Conservation (phyloP, 2,113 vertebrate species). For the Gila orcuttii region DNA sequence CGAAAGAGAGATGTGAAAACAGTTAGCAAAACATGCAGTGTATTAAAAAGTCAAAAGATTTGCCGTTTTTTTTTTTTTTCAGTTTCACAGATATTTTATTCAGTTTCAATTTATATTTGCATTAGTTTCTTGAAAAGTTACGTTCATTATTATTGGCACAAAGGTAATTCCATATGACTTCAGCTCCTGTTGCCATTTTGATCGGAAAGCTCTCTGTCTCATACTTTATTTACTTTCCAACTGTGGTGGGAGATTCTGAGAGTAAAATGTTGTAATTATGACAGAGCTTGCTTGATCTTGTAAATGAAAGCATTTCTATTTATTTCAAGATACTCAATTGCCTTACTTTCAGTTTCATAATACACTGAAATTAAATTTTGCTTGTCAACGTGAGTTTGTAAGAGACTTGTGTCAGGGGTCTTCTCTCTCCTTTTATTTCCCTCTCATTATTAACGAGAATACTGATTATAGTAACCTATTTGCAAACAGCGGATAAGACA, state of each 20-base stretch:
- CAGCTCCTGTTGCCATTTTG: background rate
- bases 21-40: too few relatives aligned
- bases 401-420: background rate
- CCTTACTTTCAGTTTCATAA: background rate
- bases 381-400: background rate
- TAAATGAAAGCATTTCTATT: background rate
- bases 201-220: background rate
- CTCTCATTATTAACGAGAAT: background rate
- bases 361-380: background rate
- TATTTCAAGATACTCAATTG: background rate
- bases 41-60: too few relatives aligned
- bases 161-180: background rate
- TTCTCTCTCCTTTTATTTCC: background rate
- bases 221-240: slow-evolving; percentile 1
- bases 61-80: too few relatives aligned
- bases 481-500: slow-evolving; percentile 21
- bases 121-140: too few relatives aligned
- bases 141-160: too few relatives aligned
- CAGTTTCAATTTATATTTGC: too few relatives aligned
- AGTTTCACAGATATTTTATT: too few relatives aligned
- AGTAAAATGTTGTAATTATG: background rate
- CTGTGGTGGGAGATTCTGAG: background rate
- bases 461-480: background rate
- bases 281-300: background rate
- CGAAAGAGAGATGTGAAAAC: too few relatives aligned